A percentile compares a stretch with the other conserved stretches of the same genome.
These are phyloP conservation scores for Otocyon megalotis DNA, from an alignment of 2,113 vertebrate species.

Conservation along the genomic window DNA sequence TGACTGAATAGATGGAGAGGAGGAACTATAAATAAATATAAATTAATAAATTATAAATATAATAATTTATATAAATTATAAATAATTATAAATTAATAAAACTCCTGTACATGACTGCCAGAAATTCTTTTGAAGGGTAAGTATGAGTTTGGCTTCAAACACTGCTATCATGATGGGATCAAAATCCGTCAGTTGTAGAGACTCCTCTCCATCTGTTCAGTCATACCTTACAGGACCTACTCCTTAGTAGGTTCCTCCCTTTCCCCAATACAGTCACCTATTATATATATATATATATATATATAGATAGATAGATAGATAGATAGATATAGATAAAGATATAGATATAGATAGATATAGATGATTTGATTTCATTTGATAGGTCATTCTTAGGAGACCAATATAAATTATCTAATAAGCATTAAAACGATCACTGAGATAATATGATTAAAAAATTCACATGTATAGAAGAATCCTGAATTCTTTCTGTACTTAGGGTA, in stretches of 20 bases:
- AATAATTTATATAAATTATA: too few relatives aligned
- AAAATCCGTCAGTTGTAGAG: background rate
- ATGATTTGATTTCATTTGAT: slow-evolving; percentile 19
- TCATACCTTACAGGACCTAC: background rate
- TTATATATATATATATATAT: too few relatives aligned
- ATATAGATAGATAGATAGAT: too few relatives aligned
- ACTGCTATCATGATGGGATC: fast-evolving
- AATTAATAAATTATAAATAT: too few relatives aligned
- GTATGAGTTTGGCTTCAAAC: background rate
- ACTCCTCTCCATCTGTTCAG: background rate
- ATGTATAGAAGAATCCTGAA: background rate
- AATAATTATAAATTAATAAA: background rate
- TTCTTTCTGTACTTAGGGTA: background rate
- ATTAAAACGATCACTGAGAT: slow-evolving; percentile 24
- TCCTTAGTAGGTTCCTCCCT: background rate
- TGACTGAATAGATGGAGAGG: background rate
- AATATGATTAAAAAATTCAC: background rate
- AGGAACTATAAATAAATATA: too few relatives aligned
- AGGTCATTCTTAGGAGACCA: background rate
- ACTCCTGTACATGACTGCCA: background rate
- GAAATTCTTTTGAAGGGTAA: background rate
- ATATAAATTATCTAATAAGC: slow-evolving; percentile 2
- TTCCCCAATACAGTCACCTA: background rate
- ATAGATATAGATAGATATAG: background rate
- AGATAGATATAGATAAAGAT: too few relatives aligned